Percentiles rank a stretch among this genome's conserved stretches.
phyloP scores from a whole-genome alignment of 1,140 invertebrate genomes.

The Antheraea pernyi region DNA sequence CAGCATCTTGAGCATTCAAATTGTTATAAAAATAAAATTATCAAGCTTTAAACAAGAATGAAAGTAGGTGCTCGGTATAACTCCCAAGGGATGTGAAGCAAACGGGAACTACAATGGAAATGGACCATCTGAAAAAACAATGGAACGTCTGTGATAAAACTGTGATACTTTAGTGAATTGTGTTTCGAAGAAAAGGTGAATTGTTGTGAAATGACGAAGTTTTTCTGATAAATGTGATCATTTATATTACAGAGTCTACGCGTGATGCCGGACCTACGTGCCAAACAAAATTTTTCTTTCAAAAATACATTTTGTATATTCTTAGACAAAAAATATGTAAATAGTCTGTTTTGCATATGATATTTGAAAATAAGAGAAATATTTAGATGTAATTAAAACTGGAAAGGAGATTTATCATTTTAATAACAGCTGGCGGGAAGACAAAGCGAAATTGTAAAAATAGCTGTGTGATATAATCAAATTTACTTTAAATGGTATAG shows the following conservation, averaged over 20 bases:
- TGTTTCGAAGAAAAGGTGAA: slow-evolving; percentile 47
- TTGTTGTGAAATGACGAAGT: slow-evolving; percentile 26
- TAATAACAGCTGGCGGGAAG: neutral
- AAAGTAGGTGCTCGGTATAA: neutral
- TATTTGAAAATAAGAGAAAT: neutral
- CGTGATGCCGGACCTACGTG: slow-evolving; percentile 48
- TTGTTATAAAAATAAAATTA: neutral
- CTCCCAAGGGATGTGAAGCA: neutral
- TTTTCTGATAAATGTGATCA: slow-evolving; percentile 67
- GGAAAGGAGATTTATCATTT: neutral
- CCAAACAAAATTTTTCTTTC: slow-evolving; percentile 42
- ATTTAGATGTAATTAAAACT: neutral
- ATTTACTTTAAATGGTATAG: no score
- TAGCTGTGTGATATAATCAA: no score
- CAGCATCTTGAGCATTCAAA: neutral
- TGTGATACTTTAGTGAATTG: slow-evolving; percentile 53
- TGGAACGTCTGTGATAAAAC: slow-evolving; percentile 53
- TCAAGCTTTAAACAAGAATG: neutral
- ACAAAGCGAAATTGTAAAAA: no score
- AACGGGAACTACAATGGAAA: neutral
- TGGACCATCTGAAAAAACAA: slow-evolving; percentile 19
- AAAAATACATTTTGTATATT: slow-evolving; percentile 16
- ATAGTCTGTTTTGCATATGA: neutral
- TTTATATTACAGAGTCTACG: slow-evolving; percentile 67
- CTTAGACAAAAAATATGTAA: neutral